Base-by-base conservation (phyloP, 2,113 vertebrate genomes). In the Caretta caretta region DNA sequence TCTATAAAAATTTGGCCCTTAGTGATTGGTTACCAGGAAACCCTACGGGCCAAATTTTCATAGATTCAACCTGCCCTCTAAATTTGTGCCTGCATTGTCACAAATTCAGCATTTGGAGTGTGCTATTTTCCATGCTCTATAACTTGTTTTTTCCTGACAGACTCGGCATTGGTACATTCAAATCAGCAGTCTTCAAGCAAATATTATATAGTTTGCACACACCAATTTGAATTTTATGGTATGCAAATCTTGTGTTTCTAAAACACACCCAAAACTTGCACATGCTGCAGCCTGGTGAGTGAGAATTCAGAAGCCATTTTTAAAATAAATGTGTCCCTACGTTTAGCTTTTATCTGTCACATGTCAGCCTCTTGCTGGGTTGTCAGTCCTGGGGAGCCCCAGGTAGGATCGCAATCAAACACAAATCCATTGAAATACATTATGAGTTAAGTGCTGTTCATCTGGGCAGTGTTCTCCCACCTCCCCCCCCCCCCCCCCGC, bases 101-200 rank as follows among this genome's bases (percentile, higher is more conserved):
- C 35, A 84, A 94, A 29, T 27, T 62, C 17, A 69, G 1, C 7
- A 72, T 27, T 50, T 7, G 2, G 35, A 57, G 12, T 72, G 91
- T 95, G 31, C 8, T 79, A 48, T 83, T 96, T 93, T 89, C 54
- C 9, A 19, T 80, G 12, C 92, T 62, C 50, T 48, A 5, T 75
- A 91, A 87, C 91, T 93, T 84, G 16, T 48, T 90, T 96, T 96
- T 93, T 19, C 16, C 20, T 9, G 14, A 53, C 6, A 88, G 75
- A 5, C 65, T 84, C 65, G 3, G 29, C 27, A 5, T 87, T 86
- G 27, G 50, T n/a, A 8, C 19, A 87, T 53, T 20, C 38, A 88
- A 57, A n/a, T 65, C 78, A 24, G 27, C 72, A 65, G 19, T 69
- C 79, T 54, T 79, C 48, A 85, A 72, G 42, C 27, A 83, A 1